Conservation (phyloP, 2,888 invertebrate species). For the Proisotoma minuta region DNA sequence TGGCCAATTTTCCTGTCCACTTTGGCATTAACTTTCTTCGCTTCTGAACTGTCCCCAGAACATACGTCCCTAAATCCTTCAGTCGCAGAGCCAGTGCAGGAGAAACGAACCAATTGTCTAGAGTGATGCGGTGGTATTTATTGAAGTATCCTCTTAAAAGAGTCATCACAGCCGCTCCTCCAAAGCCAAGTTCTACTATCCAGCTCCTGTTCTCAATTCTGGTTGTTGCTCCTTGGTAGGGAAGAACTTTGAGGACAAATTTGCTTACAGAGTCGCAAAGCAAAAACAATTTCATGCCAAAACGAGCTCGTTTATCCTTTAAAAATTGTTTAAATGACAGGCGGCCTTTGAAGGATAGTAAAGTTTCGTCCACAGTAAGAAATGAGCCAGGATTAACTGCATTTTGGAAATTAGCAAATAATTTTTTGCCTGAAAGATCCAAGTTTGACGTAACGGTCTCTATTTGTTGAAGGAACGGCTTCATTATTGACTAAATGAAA, state of each 20-base stretch:
- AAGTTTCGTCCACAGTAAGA: slow-evolving; percentile 31
- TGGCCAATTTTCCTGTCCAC: too few species aligned
- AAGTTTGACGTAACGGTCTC: slow-evolving; percentile 21
- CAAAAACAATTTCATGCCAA: slow-evolving; percentile 31
- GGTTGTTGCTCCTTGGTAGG: slow-evolving; percentile 25
- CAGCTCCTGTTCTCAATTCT: neutral
- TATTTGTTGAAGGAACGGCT: neutral
- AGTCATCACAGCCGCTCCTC: slow-evolving; percentile 12
- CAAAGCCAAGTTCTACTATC: slow-evolving; percentile 10
- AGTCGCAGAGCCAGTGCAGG: slow-evolving; percentile 1
- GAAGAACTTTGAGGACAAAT: slow-evolving; percentile 12
- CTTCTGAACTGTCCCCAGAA: slow-evolving; percentile 18
- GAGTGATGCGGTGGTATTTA: neutral
- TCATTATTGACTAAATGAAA: slow-evolving; percentile 7
- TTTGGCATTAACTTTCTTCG: slow-evolving; percentile 19
- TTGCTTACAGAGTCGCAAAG: slow-evolving; percentile 17
- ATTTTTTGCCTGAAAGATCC: slow-evolving; percentile 19
- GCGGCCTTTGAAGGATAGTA: slow-evolving; percentile 29
- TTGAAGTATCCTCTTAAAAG: neutral
- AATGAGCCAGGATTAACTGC: neutral
- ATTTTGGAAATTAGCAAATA: neutral
- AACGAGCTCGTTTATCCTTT: slow-evolving; percentile 27
- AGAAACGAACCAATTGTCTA: slow-evolving; percentile 19
- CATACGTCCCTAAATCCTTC: neutral
- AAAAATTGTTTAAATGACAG: slow-evolving; percentile 32